Percentiles rank a stretch among this genome's conserved stretches.
Evolutionary conservation across 2,797 vertebrate species (phyloP).

Genomic region (Peromyscus nudipes): DNA sequence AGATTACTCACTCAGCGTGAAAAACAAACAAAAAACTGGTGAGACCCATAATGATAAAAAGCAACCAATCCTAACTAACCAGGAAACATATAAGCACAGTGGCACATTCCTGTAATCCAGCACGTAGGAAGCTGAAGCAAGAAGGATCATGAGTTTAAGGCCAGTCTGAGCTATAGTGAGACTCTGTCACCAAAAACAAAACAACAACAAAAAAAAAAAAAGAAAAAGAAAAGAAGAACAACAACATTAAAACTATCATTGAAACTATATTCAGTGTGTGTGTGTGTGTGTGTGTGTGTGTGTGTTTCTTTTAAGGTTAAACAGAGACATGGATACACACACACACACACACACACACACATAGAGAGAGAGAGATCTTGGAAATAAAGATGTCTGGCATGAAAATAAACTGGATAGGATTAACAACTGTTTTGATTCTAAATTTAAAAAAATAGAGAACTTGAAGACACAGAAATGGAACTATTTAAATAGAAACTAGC

Average conservation of each 20-base stretch:
- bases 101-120: background rate
- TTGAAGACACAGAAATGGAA: background rate
- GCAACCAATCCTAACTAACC: background rate
- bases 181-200: background rate
- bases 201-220: no score
- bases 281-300: background rate
- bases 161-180: background rate
- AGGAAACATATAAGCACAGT: background rate
- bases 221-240: no score
- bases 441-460: background rate
- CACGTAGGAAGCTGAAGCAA: background rate
- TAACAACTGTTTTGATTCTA: background rate
- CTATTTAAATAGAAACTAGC: background rate
- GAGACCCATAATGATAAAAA: background rate
- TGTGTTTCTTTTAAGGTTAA: no score
- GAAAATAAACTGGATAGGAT: background rate
- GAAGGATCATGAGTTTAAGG: background rate
- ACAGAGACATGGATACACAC: no score
- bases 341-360: no score
- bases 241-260: background rate
- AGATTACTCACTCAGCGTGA: background rate
- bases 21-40: background rate
- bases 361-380: no score
- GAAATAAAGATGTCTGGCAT: background rate
- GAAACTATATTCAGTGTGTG: background rate